These are phyloP conservation scores for Tillus elongatus DNA, from an alignment of 2,888 invertebrate genomes.

Conservation along the genomic window DNA sequence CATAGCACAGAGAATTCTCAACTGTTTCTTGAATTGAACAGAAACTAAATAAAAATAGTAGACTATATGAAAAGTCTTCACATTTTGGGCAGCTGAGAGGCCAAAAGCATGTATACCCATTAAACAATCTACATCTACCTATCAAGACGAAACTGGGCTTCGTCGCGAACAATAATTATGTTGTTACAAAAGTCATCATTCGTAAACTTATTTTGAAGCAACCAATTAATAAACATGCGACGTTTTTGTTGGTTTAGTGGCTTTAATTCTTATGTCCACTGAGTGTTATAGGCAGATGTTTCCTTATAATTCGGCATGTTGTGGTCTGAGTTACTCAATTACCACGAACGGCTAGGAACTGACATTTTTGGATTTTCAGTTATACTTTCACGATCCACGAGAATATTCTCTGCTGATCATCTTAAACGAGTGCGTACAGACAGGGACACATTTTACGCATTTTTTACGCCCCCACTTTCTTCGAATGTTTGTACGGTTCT, in stretches of 20 bases:
- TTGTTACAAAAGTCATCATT: conserved; percentile 5
- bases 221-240: conserved; percentile 4
- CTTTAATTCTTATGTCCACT: conserved; percentile 5
- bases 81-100: too few species aligned
- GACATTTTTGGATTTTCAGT: conserved; percentile 9
- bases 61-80: too few species aligned
- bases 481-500: conserved; percentile 1
- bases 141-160: too few species aligned
- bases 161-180: neutral
- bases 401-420: conserved; percentile 6
- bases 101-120: too few species aligned
- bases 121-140: too few species aligned
- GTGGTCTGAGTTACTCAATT: too few species aligned
- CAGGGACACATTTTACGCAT: neutral
- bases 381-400: conserved; percentile 8
- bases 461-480: neutral
- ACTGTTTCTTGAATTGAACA: too few species aligned
- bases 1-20: too few species aligned
- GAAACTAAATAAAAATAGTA: too few species aligned
- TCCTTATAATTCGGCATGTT: too few species aligned
- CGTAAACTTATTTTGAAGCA: conserved; percentile 4
- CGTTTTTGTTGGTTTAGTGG: neutral
- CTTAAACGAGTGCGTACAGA: neutral
- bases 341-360: conserved; percentile 6
- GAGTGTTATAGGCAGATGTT: too few species aligned